Evolutionary conservation across 2,888 invertebrate species (phyloP).

Genomic region (Drosophila neotestacea): DNA sequence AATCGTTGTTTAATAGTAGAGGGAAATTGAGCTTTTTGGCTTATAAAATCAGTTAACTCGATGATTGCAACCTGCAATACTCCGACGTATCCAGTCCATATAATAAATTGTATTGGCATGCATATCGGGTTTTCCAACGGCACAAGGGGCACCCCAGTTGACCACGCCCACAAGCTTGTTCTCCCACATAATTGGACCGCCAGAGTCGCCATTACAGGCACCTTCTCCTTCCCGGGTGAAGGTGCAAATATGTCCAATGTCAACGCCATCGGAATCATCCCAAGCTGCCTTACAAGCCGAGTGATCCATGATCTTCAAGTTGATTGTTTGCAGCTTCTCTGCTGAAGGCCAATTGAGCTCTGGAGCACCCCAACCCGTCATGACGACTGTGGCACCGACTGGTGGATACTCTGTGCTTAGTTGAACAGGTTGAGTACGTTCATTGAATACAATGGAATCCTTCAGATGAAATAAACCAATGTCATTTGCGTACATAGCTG

Average conservation of each 20-base stretch:
- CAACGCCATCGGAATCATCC: constrained; percentile 85
- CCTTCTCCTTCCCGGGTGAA: constrained; percentile 87
- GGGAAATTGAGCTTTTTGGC: not conserved
- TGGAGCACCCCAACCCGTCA: constrained; percentile 88
- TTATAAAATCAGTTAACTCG: constrained; percentile 31
- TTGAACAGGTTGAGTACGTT: constrained; percentile 86
- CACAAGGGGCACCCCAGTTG: constrained; percentile 82
- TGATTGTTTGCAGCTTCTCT: constrained; percentile 86
- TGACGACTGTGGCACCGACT: constrained; percentile 85
- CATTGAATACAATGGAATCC: constrained; percentile 86
- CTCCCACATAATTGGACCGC: constrained; percentile 76
- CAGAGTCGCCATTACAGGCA: constrained; percentile 81
- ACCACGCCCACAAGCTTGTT: constrained; percentile 75
- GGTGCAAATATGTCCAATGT: constrained; percentile 87
- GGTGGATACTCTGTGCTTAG: constrained; percentile 77
- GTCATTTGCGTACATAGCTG: constrained; percentile 86
- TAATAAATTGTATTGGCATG: constrained; percentile 77
- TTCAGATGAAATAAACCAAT: constrained; percentile 88
- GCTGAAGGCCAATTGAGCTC: constrained; percentile 85
- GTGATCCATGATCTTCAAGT: constrained; percentile 86
- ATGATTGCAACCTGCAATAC: constrained; percentile 57
- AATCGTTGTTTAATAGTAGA: too few relatives aligned
- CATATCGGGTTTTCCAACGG: constrained; percentile 78
- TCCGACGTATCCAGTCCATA: constrained; percentile 72
- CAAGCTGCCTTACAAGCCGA: constrained; percentile 86